These are phyloP conservation scores for Oreotrochilus melanogaster DNA, from an alignment of 2,113 vertebrate genomes.

Conservation along the genomic window DNA sequence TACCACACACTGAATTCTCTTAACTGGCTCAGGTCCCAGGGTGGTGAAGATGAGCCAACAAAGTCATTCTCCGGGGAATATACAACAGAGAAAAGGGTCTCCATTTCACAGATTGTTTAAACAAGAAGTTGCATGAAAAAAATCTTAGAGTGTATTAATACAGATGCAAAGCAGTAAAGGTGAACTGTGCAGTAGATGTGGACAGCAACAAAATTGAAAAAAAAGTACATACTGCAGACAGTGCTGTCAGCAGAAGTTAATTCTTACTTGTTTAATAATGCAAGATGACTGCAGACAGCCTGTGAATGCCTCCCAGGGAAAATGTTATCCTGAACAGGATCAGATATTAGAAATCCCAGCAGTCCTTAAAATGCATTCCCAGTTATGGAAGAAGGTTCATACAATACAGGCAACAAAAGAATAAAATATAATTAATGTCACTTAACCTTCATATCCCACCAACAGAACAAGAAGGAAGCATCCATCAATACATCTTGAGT, in stretches of 20 bases:
- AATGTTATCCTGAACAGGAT: background rate
- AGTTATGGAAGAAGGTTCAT: background rate
- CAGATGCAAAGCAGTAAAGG: background rate
- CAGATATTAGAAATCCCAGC: background rate
- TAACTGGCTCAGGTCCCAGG: conserved; percentile 14
- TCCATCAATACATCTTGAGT: background rate
- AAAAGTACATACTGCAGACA: background rate
- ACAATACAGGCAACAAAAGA: background rate
- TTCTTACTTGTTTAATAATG: conserved; percentile 42
- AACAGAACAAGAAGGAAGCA: background rate
- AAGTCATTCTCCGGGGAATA: background rate
- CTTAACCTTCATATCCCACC: background rate
- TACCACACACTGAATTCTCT: background rate
- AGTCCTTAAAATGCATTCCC: background rate
- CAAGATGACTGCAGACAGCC: conserved; percentile 19
- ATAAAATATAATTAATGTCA: background rate
- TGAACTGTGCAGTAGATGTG: background rate
- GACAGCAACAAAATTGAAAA: background rate
- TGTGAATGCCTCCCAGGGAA: background rate
- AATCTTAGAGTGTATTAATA: background rate
- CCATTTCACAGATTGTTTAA: background rate
- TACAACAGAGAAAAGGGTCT: background rate
- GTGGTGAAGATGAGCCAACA: background rate
- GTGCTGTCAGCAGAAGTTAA: background rate
- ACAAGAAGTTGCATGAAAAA: background rate